phyloP scores from a whole-genome alignment of 2,113 vertebrate species.

The Suricata suricatta region DNA sequence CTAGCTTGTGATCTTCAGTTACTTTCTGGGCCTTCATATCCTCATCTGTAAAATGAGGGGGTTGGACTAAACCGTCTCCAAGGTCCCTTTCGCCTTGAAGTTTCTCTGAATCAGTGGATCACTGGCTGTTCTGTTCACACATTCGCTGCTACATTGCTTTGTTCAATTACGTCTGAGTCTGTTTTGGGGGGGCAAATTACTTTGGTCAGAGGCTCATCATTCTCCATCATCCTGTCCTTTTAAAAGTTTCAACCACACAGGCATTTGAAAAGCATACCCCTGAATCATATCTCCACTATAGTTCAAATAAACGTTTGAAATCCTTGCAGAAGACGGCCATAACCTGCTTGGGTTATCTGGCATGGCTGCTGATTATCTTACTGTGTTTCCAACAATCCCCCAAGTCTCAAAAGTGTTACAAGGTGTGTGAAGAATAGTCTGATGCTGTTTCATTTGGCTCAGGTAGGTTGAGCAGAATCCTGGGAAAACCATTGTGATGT shows the following conservation, averaged over 20 bases:
- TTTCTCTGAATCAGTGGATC: neutral
- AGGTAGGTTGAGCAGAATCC: conserved; percentile 81
- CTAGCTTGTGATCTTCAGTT: neutral
- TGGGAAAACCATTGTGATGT: conserved; percentile 72
- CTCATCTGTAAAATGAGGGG: neutral
- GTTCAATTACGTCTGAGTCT: neutral
- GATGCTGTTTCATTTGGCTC: conserved; percentile 84
- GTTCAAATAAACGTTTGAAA: conserved; percentile 41
- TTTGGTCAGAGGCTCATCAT: conserved; percentile 9
- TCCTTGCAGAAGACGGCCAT: conserved; percentile 58
- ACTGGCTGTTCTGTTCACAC: neutral
- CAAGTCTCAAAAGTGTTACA: conserved; percentile 28
- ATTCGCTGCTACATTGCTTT: neutral
- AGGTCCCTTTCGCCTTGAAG: neutral
- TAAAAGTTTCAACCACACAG: conserved; percentile 5
- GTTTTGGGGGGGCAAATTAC: conserved; percentile 1
- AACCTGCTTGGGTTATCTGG: neutral
- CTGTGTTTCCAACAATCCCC: conserved; percentile 36
- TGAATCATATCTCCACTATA: neutral
- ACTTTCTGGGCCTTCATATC: neutral
- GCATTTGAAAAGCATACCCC: conserved; percentile 52
- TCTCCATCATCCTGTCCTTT: neutral
- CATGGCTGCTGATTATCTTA: conserved; percentile 51
- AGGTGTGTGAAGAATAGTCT: conserved; percentile 64
- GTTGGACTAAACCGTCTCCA: neutral